Conservation (phyloP, 1,140 invertebrate genomes). For the Plutomurus gul region DNA sequence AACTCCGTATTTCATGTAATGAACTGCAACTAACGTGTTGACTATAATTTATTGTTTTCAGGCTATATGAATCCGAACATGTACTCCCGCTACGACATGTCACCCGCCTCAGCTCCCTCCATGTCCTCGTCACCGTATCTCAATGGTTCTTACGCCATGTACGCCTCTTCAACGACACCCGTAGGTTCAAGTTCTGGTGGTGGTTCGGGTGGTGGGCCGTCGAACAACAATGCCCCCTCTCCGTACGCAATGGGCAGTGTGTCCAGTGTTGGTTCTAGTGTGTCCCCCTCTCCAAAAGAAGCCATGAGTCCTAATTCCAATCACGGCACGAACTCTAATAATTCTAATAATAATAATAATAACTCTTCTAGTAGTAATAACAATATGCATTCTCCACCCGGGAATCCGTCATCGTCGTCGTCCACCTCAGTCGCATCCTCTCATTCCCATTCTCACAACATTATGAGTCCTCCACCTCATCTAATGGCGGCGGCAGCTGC, state of each 20-base stretch:
- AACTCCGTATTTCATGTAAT: no score
- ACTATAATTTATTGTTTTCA: conserved; percentile 40
- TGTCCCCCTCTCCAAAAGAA: conserved; percentile 50
- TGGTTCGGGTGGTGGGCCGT: conserved; percentile 28
- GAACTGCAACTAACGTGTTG: background rate
- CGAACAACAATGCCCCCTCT: conserved; percentile 49
- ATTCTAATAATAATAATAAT: conserved; percentile 24
- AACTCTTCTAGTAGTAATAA: conserved; percentile 37
- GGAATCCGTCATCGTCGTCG: conserved; percentile 47
- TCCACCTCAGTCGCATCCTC: conserved; percentile 46
- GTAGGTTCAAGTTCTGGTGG: conserved; percentile 49
- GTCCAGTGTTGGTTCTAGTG: conserved; percentile 53
- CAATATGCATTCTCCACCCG: conserved; percentile 49
- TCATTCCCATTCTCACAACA: conserved; percentile 34
- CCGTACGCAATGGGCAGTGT: conserved; percentile 53
- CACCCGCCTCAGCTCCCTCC: conserved; percentile 49
- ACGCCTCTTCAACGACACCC: conserved; percentile 53
- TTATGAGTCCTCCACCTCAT: conserved; percentile 51
- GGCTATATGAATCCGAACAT: conserved; percentile 54
- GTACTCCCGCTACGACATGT: conserved; percentile 54
- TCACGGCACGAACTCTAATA: conserved; percentile 43
- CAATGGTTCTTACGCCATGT: conserved; percentile 54
- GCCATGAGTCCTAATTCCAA: conserved; percentile 48
- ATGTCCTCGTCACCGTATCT: conserved; percentile 54
- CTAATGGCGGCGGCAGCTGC: conserved; percentile 48